Evolutionary conservation across 2,888 invertebrate species (phyloP).

Genomic region (Endomychus coccineus): DNA sequence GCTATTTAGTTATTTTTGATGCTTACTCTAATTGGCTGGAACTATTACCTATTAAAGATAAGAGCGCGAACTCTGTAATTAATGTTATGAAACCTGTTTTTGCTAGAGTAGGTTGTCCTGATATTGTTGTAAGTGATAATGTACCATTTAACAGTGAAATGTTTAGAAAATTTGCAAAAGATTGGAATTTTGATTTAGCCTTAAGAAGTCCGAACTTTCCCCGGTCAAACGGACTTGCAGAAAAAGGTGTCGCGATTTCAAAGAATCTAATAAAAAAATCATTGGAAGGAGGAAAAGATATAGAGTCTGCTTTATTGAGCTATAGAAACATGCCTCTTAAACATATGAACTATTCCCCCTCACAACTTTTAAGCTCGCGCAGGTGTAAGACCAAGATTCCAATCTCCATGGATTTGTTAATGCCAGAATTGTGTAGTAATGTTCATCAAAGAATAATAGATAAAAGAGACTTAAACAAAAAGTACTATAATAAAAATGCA

Average conservation of each 20-base stretch:
- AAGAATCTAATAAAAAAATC: constrained; percentile 8
- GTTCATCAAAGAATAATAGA: too few species aligned
- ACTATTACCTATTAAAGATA: constrained; percentile 3
- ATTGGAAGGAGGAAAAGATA: constrained; percentile 3
- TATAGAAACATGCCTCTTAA: constrained; percentile 3
- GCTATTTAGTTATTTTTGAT: constrained; percentile 14
- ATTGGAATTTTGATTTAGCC: constrained; percentile 9
- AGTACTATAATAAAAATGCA: too few species aligned
- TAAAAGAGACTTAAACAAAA: too few species aligned
- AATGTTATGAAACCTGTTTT: constrained; percentile 7
- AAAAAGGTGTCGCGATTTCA: constrained; percentile 9
- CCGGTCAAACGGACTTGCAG: constrained; percentile 10
- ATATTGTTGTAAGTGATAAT: constrained; percentile 6
- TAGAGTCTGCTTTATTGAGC: constrained; percentile 4
- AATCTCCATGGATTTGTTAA: not conserved
- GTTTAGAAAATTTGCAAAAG: constrained; percentile 5
- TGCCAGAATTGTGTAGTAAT: constrained; percentile 1
- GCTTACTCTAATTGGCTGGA: constrained; percentile 10
- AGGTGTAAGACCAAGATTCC: constrained; percentile 1
- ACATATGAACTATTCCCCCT: not conserved
- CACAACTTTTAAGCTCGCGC: constrained; percentile 2
- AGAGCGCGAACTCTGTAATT: constrained; percentile 3
- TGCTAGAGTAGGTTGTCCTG: constrained; percentile 9
- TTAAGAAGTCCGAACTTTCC: constrained; percentile 8
- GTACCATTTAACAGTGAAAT: constrained; percentile 7